Evolutionary conservation across 2,888 invertebrate genomes (phyloP), one percentile per base, ranked within the genome.

Genomic region (Amblyjoppa fuscipennis): DNA sequence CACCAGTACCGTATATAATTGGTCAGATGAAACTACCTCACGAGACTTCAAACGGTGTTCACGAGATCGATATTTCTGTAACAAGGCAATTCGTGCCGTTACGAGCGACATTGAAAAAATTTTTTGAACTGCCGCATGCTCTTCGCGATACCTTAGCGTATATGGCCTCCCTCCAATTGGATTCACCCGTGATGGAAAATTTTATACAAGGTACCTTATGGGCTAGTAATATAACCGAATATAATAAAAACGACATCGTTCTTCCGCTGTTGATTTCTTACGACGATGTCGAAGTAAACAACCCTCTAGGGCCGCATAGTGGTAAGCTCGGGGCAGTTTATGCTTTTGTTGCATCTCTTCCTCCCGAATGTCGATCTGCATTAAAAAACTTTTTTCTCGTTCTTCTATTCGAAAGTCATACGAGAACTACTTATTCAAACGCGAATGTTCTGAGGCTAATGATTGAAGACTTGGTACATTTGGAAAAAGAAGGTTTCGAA

Each of bases 311-410:
- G 28, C 86, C 87, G 13, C 90, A 89, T 59, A 78, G 88, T 13
- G 89, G 89, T 16, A 90, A 91, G 84, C 41, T 90, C 41, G 89
- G 89, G 25, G 89, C 86, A n/a, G 84, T 88, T 25, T 91, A 90
- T 83, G 85, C 73, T 73, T 78, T 81, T 2, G 38, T 90, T 13
- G 74, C 88, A 31, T 87, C 87, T 76, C 78, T 91, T 28, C 88
- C 88, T 51, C 85, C 81, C 7, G 59, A 86, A 31, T 87, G 82
- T 68, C 70, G 68, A 45, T 86, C 88, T 11, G 66, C 74, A 66
- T 82, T 89, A 76, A 84, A 89, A 90, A 89, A 20, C 83, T 90
- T 89, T 51, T 89, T 90, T 81, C 38, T 90, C 41, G 76, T 84
- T 56, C 66, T 85, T 16, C 61, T 90, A 45, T 88, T 89, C 86